These are phyloP conservation scores for Trinorchestia longiramus DNA, from an alignment of 1,140 invertebrate genomes.

Conservation along the genomic window DNA sequence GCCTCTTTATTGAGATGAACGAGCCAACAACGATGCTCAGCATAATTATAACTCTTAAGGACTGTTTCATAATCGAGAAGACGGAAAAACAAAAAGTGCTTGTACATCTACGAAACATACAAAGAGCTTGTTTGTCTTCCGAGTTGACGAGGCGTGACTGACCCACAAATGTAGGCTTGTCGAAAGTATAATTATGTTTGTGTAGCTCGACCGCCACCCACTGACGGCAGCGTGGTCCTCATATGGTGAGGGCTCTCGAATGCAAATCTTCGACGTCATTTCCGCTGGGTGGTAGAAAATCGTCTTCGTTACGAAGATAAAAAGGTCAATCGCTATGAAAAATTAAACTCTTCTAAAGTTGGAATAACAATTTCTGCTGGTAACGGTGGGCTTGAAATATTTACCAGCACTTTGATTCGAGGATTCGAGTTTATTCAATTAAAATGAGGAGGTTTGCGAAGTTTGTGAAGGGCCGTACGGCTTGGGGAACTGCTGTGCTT, in stretches of 20 bases:
- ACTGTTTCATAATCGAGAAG: neutral
- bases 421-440: neutral
- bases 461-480: neutral
- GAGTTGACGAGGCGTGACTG: slow-evolving; percentile 24
- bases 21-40: neutral
- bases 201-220: slow-evolving; percentile 12
- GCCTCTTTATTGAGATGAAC: neutral
- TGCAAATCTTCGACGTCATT: neutral
- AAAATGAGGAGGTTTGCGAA: neutral
- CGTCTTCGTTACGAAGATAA: neutral
- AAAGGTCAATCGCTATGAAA: neutral
- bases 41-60: neutral
- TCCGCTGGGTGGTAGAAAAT: neutral
- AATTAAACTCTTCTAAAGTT: neutral
- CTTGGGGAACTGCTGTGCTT: neutral
- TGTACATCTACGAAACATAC: neutral
- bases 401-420: neutral
- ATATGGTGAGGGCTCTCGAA: slow-evolving; percentile 37
- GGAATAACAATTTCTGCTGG: neutral
- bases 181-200: slow-evolving; percentile 47
- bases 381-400: neutral
- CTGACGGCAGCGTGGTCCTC: neutral
- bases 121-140: neutral
- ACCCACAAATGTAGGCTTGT: slow-evolving; percentile 11
- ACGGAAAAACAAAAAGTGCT: neutral